Base-by-base conservation (phyloP, 2,888 invertebrate species). In the Synanthedon myopaeformis region DNA sequence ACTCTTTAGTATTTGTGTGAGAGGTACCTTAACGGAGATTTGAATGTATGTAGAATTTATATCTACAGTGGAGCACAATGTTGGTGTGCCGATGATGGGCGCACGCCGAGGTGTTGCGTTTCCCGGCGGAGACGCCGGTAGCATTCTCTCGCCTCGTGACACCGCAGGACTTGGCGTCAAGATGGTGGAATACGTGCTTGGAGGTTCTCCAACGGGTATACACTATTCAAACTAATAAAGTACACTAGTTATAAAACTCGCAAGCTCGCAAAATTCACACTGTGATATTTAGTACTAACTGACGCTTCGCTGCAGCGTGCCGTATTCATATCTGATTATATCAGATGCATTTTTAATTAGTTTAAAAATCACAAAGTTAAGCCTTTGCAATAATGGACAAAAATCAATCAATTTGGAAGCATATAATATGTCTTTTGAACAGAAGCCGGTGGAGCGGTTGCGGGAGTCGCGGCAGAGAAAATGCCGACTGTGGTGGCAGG, bases 151-250 rank as follows among this genome's bases (percentile, higher is more conserved):
- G 51, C 95, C 96, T 51, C 90, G 96, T 59, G 95, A 97, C 79
- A 95, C 97, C 63, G 95, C 96, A 61, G 96, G 96, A 50, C 91
- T 98, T 62, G 97, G 96, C 63, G 96, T 97, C 64, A 98, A 98
- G 90, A 98, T 98, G 97, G 98, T 98, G 54, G 98, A 99, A 86
- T 98, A 98, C 81, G 98, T 99, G 56, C 90, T 99, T 67, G 96
- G 97, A 61, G 95, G 94, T 60, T 96, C 96, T 59, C 96, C 96
- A 19, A 96, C 96, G 63, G 88, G 88, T 88, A 76, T 35, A 35
- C 35, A 35, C 35, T 35, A 35, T 35, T 35, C 10, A 35, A 35
- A 35, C 35, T 35, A 35, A 35, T 35, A 10, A 10, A 35, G 35
- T 10, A 35, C 35, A 35, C 10, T 35, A 28, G 28, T 28, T 28